Evolutionary conservation across 2,888 invertebrate species (phyloP), one percentile per base, ranked within the genome.

Genomic region (Habroteleia sp.): DNA sequence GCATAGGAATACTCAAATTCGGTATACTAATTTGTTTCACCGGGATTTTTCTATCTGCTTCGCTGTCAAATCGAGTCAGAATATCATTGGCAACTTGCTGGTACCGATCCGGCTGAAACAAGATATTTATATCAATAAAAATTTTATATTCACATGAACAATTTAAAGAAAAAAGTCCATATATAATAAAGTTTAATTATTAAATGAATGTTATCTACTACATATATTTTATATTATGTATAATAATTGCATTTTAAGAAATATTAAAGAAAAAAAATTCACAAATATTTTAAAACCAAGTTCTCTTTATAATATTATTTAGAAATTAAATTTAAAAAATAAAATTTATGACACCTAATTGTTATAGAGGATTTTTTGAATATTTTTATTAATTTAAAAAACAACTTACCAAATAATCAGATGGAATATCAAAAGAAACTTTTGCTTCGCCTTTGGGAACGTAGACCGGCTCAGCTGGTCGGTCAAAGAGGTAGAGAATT

Each of bases 391-490:
- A 20, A 20, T 20, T 20, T n/a, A n/a, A n/a, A n/a, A 27, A 37
- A 25, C 13, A 41, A 89, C 91, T 91, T 89, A 93, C 93, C 91
- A 92, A 90, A 82, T 91, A 94, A 65, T 91, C 90, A 3, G 91
- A 88, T 0, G 94, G 93, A 2, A 94, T 85, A 78, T 93, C 91
- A 81, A 94, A 93, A 20, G 91, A 90, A 0, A 91, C 87, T 42
- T 90, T 90, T 0, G 90, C 88, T 0, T 92, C 91, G 1, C 94
- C 94, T 88, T 95, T 95, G 76, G 93, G 92, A 89, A 94, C 92
- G 88, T 94, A 95, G 66, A 93, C 91, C 0, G 95, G 95, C 88
- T 95, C 95, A 74, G 91, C 90, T 5, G 95, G 94, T 29, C 94
- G 92, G 83, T 95, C 93, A 89, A 93, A 94, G 78, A 95, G 91